Conservation (phyloP, 2,888 invertebrate genomes). For the Villa cingulata region DNA sequence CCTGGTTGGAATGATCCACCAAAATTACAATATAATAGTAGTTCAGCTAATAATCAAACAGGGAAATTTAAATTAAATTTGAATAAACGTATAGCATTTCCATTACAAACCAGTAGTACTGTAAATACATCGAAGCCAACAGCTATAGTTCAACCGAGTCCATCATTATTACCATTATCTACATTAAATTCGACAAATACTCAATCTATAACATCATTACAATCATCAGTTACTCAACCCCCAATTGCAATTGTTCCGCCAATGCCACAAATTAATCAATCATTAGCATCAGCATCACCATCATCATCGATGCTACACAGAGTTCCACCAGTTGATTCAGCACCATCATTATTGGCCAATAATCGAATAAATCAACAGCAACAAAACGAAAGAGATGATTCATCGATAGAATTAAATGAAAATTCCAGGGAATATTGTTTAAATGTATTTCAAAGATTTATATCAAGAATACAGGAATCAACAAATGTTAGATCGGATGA, state of each 20-base stretch:
- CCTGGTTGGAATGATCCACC: slow-evolving; percentile 36
- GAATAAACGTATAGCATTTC: slow-evolving; percentile 31
- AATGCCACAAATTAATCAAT: slow-evolving; percentile 16
- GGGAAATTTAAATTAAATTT: slow-evolving; percentile 28
- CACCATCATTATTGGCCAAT: not conserved
- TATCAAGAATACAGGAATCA: slow-evolving; percentile 17
- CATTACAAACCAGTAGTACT: slow-evolving; percentile 20
- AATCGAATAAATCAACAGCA: not conserved
- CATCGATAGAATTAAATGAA: not conserved
- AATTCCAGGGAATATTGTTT: slow-evolving; percentile 10
- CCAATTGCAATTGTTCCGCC: slow-evolving; percentile 25
- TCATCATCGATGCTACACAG: not conserved
- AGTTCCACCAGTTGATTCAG: not conserved
- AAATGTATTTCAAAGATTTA: slow-evolving; percentile 9
- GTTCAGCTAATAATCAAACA: slow-evolving; percentile 16
- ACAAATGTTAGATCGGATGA: slow-evolving; percentile 21
- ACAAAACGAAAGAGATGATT: not conserved
- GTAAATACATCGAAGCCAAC: slow-evolving; percentile 21
- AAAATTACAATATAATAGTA: slow-evolving; percentile 20
- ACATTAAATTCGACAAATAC: slow-evolving; percentile 15
- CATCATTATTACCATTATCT: slow-evolving; percentile 15
- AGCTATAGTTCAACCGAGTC: slow-evolving; percentile 24
- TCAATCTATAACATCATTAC: slow-evolving; percentile 4
- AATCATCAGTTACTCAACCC: slow-evolving; percentile 11
- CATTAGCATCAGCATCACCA: not conserved